Conservation (phyloP, 2,113 vertebrate species). For the Menidia beryllina region DNA sequence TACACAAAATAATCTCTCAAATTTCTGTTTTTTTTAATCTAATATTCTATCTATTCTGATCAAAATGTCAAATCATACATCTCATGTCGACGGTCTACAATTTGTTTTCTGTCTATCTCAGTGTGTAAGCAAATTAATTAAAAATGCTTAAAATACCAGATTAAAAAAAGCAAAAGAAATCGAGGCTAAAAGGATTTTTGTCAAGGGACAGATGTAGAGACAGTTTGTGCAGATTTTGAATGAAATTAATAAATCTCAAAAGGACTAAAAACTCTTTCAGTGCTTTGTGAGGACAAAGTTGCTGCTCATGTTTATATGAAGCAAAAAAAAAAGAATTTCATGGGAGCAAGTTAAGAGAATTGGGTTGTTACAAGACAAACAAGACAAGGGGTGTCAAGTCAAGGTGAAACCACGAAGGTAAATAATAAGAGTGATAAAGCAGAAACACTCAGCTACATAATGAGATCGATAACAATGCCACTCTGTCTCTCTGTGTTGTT, state of each 20-base stretch:
- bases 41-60: no score
- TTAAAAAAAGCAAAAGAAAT: not conserved
- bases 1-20: no score
- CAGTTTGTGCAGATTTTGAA: not conserved
- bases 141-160: not conserved
- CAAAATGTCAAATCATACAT: no score
- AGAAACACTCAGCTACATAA: not conserved
- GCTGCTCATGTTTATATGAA: no score
- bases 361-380: no score
- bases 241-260: not conserved
- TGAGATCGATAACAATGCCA: not conserved
- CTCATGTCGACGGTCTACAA: not conserved
- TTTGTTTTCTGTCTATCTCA: not conserved
- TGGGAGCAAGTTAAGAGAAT: no score
- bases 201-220: no score
- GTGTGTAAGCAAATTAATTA: not conserved
- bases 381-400: not conserved
- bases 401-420: not conserved
- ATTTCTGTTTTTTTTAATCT: no score
- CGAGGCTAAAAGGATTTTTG: no score
- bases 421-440: constrained; percentile 3
- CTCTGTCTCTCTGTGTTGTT: not conserved
- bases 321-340: no score
- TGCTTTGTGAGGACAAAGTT: not conserved
- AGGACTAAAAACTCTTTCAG: not conserved